Evolutionary conservation across 1,140 invertebrate genomes (phyloP), one percentile per base, ranked within the genome.

Genomic region (Drosophila tristis): DNA sequence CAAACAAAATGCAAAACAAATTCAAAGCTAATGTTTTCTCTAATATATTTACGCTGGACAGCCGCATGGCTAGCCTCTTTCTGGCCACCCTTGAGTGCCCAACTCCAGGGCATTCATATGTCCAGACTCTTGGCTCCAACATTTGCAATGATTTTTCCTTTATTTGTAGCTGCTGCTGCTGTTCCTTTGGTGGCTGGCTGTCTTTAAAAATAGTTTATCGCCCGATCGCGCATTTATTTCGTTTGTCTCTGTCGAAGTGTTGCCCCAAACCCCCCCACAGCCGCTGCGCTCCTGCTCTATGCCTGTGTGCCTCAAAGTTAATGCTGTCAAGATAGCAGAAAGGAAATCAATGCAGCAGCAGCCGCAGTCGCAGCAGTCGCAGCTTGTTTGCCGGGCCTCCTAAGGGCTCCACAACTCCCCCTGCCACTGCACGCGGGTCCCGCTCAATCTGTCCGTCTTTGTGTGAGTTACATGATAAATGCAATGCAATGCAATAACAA

Each of bases 171-270:
- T 67, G 43, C 58, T 62, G 15, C 15, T 45, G 47, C 43, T 55
- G 72, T 87, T 84, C 54, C 67, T 84, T 75, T 89, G 68, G 75
- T 25, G 23, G 23, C 20, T 80, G 74, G 85, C 76, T 89, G 84
- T 87, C 84, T 87, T 87, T 87, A 84, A 87, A 87, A 87, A 87
- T 87, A 87, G 84, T 87, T 87, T 87, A 87, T 87, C 84, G 84
- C 84, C 79, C 80, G 79, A 87, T 87, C 84, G 84, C 79, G 84
- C 84, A 87, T 87, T 87, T 87, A 87, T 87, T 87, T 89, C 84
- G 84, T 84, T 87, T 87, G 82, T 87, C 84, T 89, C 84, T 87
- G 84, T 87, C 84, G 79, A 84, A 89, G 84, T 87, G 78, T 78
- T 72, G 81, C 74, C 67, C 42, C 58, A 1, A 20, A 42, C 9